A percentile compares a stretch with the other conserved stretches of the same genome.
phyloP scores from a whole-genome alignment of 1,140 invertebrate species.

The Notospermus geniculatus region DNA sequence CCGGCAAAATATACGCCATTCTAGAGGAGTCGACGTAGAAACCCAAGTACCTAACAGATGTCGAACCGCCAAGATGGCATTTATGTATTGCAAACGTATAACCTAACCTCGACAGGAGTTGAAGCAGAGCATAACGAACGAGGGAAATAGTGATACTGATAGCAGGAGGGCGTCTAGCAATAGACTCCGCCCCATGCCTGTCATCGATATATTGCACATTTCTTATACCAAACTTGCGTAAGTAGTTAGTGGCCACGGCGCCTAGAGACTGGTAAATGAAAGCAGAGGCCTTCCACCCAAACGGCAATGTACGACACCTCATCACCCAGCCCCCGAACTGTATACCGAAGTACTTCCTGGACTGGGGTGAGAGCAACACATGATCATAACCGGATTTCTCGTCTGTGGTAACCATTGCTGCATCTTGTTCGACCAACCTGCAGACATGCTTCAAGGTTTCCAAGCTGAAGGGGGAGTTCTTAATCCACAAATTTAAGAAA shows the following conservation, averaged over 20 bases:
- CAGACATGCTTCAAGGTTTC: conserved; percentile 18
- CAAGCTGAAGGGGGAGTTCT: conserved; percentile 18
- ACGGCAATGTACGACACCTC: conserved; percentile 17
- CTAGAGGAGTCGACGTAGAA: conserved; percentile 19
- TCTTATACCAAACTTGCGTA: conserved; percentile 7
- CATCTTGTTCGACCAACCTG: conserved; percentile 11
- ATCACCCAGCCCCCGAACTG: conserved; percentile 22
- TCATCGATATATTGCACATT: conserved; percentile 25
- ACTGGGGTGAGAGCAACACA: conserved; percentile 8
- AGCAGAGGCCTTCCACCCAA: conserved; percentile 26
- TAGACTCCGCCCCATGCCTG: background rate
- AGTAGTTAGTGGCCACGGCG: conserved; percentile 19
- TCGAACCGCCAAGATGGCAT: conserved; percentile 8
- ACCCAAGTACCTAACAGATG: conserved; percentile 16
- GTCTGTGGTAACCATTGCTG: conserved; percentile 17
- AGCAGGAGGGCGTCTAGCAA: background rate
- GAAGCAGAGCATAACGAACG: background rate
- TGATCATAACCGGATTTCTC: conserved; percentile 28
- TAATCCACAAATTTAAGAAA: conserved; percentile 18
- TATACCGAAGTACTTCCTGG: conserved; percentile 23
- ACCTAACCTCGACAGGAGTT: background rate
- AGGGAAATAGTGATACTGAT: background rate
- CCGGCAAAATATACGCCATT: conserved; percentile 17
- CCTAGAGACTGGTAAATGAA: conserved; percentile 21
- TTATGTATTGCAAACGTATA: conserved; percentile 12